Evolutionary conservation across 2,888 invertebrate genomes (phyloP), one percentile per base, ranked within the genome.

Genomic region (Campopleginae sp.): DNA sequence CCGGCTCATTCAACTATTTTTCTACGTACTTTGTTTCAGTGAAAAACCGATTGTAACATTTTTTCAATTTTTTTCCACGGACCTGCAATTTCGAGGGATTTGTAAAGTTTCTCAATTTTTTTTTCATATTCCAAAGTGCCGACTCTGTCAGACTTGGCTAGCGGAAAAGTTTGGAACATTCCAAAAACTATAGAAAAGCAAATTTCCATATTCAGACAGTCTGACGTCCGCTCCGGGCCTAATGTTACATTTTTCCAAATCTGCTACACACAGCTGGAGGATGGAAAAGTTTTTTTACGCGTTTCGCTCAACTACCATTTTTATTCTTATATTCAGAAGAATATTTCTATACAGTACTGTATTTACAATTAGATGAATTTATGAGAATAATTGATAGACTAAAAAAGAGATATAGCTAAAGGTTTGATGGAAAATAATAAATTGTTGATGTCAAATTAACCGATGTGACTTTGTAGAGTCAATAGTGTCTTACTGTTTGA

Each of bases 1-100:
- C 74, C 54, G 68, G 71, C 84, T 86, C 81, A 54, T 81, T 82
- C 48, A 82, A 78, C 77, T 85, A 87, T 87, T 84, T 86, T 86
- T 86, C 82, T 85, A 85, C 78, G 54, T 80, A 74, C 70, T 54
- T 84, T 83, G 74, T 75, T 70, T 85, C 58, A 66, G 54, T 75
- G 54, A 33, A 51, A 79, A n/a, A 68, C 61, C 17, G 44, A 68
- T 72, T 6, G 46, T 71, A n/a, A 58, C 78, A 38, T 46, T 78
- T 81, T 70, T 27, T 51, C 33, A 70, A 46, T 81, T 79, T 54
- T 38, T 61, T 27, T 17, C 7, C 48, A 27, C 46, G 46, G 38
- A 27, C 58, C 65, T 27, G n/a, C n/a, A 66, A 63, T 42, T 46
- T 46, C 27, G 6, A 27, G 7, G 27, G n/a, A 7, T 38, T 61